Evolutionary conservation across 2,797 vertebrate genomes (phyloP).

Genomic region (Sebastes alutus): DNA sequence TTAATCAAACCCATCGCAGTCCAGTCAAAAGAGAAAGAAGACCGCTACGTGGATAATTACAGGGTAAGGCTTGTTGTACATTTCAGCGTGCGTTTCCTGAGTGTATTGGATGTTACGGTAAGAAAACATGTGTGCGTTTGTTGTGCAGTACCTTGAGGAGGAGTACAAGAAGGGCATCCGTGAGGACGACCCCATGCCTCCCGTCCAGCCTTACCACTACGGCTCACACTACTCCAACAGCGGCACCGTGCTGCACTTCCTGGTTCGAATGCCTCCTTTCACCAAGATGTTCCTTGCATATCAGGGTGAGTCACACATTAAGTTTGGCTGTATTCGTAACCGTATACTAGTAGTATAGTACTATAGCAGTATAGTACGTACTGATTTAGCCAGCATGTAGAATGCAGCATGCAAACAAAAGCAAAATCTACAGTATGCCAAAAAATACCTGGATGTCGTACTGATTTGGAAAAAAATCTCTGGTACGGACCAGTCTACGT

Average conservation of each 20-base stretch:
- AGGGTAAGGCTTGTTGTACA: conserved; percentile 78
- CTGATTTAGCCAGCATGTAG: too few relatives aligned
- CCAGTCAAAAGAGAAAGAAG: conserved; percentile 98
- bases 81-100: background rate
- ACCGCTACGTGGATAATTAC: conserved; percentile 97
- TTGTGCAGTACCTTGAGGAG: conserved; percentile 92
- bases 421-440: too few relatives aligned
- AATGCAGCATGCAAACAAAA: too few relatives aligned
- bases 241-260: conserved; percentile 96
- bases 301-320: conserved; percentile 85
- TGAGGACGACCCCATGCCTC: conserved; percentile 98
- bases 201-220: conserved; percentile 97
- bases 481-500: too few relatives aligned
- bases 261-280: conserved; percentile 97
- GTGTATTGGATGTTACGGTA: background rate
- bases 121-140: background rate
- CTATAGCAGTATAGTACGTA: too few relatives aligned
- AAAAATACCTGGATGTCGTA: too few relatives aligned
- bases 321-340: background rate
- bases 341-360: too few relatives aligned
- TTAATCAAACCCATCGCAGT: conserved; percentile 96
- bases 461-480: too few relatives aligned
- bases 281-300: conserved; percentile 99
- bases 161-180: conserved; percentile 94
- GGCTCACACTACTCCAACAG: conserved; percentile 99